Evolutionary conservation across 2,888 invertebrate species (phyloP).

Genomic region (Limnephilus lunatus): DNA sequence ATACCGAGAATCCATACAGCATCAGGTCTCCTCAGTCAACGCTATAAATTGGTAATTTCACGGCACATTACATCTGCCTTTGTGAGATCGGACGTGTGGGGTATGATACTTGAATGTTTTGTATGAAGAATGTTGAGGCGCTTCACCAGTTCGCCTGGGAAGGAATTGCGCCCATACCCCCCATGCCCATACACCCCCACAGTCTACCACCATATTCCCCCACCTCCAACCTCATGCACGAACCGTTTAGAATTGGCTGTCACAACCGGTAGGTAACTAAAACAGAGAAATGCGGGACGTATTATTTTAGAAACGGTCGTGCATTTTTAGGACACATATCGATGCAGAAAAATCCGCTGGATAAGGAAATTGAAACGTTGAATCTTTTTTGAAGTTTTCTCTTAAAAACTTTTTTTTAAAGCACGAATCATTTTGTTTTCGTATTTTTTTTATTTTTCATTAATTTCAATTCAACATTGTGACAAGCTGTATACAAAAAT

Average conservation of each 20-base stretch:
- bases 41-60: constrained; percentile 66
- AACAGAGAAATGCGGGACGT: constrained; percentile 46
- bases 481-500: too few relatives aligned
- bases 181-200: neutral
- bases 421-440: too few relatives aligned
- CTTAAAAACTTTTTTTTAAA: neutral
- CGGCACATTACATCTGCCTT: constrained; percentile 63
- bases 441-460: too few relatives aligned
- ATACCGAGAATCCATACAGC: constrained; percentile 51
- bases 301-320: constrained; percentile 15
- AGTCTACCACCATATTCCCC: neutral
- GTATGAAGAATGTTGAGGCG: constrained; percentile 51
- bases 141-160: constrained; percentile 24
- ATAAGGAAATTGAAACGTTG: neutral
- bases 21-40: constrained; percentile 45
- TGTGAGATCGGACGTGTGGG: constrained; percentile 47
- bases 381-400: neutral
- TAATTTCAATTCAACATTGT: too few relatives aligned
- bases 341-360: constrained; percentile 18
- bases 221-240: constrained; percentile 13
- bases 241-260: constrained; percentile 57
- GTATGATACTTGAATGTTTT: constrained; percentile 29
- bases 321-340: constrained; percentile 9
- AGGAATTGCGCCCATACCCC: neutral
- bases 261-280: constrained; percentile 54